phyloP scores from a whole-genome alignment of 2,797 vertebrate species.

The Acanthiza pusilla region DNA sequence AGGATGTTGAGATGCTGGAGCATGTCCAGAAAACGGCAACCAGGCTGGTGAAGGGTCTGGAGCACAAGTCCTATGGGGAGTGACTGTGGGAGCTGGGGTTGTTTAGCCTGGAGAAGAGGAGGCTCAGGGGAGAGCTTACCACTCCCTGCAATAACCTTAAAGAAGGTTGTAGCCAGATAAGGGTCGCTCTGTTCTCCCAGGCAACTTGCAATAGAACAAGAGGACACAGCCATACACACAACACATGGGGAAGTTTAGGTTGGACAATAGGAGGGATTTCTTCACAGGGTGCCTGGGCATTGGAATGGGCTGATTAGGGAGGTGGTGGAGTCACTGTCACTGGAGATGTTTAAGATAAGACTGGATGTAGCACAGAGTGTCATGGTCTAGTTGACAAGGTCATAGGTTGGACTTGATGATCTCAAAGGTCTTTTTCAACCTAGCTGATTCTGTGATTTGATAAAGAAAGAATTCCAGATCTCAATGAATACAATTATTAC shows the following conservation, averaged over 20 bases:
- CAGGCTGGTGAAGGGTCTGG: not conserved
- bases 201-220: not conserved
- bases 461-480: not conserved
- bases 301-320: not conserved
- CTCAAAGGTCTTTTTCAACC: not conserved
- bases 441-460: not conserved
- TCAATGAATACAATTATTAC: not conserved
- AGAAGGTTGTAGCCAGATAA: not conserved
- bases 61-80: rapidly evolving
- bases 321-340: not conserved
- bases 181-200: not conserved
- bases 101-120: not conserved
- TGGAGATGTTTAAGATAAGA: not conserved
- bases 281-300: not conserved
- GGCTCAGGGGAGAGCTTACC: not conserved
- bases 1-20: not conserved
- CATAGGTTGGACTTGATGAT: not conserved
- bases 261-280: not conserved
- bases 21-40: not conserved
- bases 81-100: not conserved
- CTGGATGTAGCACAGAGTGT: not conserved
- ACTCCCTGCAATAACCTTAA: not conserved
- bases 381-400: not conserved
- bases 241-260: not conserved
- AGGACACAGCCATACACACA: not conserved